Conservation (phyloP, 2,797 vertebrate genomes). For the Gymnodraco acuticeps region DNA sequence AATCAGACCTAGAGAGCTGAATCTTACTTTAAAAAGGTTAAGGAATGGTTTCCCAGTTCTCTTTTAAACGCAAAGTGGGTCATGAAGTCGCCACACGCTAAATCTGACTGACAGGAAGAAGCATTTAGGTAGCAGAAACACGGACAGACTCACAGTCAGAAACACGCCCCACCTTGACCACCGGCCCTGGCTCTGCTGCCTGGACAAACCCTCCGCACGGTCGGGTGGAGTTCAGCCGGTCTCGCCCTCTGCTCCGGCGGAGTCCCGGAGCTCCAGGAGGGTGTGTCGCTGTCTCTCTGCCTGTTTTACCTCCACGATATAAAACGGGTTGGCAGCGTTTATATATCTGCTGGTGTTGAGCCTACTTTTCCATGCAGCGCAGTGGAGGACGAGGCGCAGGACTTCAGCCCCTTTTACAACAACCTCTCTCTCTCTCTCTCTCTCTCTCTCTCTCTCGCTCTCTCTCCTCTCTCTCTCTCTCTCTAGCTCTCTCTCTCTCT, state of each 20-base stretch:
- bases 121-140: slow-evolving; percentile 41
- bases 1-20: slow-evolving; percentile 6
- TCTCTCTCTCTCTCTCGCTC: slow-evolving; percentile 33
- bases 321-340: slow-evolving; percentile 1
- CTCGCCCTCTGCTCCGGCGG: slow-evolving; percentile 61
- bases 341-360: background rate
- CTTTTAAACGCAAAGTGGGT: slow-evolving; percentile 72
- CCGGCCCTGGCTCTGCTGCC: slow-evolving; percentile 57
- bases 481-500: slow-evolving; percentile 22
- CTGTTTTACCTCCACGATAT: slow-evolving; percentile 24
- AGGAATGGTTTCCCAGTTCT: slow-evolving; percentile 35
- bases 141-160: slow-evolving; percentile 25
- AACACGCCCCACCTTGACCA: slow-evolving; percentile 76
- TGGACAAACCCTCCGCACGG: slow-evolving; percentile 41
- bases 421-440: slow-evolving; percentile 60
- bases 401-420: slow-evolving; percentile 78
- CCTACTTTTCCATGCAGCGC: slow-evolving; percentile 42
- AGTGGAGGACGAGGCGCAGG: slow-evolving; percentile 60
- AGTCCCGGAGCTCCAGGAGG: slow-evolving; percentile 61
- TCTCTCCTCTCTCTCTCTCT: slow-evolving; percentile 25
- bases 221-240: slow-evolving; percentile 62
- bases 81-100: slow-evolving; percentile 62
- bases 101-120: slow-evolving; percentile 50
- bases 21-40: slow-evolving; percentile 19
- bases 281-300: slow-evolving; percentile 52